Evolutionary conservation across 2,113 vertebrate genomes (phyloP).

Genomic region (Nestor notabilis): DNA sequence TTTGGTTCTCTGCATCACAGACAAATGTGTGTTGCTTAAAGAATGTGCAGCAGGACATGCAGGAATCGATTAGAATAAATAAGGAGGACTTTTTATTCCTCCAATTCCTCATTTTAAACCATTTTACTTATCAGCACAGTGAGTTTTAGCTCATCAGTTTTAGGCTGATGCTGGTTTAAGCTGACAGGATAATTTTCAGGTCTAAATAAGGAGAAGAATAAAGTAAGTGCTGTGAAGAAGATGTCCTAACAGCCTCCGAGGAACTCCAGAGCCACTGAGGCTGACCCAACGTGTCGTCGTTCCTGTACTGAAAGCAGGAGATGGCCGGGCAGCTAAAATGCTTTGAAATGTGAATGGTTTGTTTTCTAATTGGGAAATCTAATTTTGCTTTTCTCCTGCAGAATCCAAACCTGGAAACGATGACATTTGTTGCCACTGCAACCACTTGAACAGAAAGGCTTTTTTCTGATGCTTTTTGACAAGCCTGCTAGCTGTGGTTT

Average conservation of each 20-base stretch:
- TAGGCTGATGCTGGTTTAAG: background rate
- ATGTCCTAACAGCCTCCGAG: background rate
- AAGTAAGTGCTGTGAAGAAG: background rate
- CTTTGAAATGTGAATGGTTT: background rate
- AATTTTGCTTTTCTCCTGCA: background rate
- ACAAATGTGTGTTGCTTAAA: background rate
- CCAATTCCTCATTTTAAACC: background rate
- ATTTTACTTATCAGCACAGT: background rate
- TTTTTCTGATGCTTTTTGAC: background rate
- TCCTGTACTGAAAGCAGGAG: background rate
- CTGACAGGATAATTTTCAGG: background rate
- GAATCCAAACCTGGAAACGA: background rate
- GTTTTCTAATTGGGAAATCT: background rate
- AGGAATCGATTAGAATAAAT: background rate
- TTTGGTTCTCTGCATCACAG: background rate
- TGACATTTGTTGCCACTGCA: background rate
- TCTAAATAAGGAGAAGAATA: background rate
- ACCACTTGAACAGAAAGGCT: background rate
- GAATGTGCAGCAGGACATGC: background rate
- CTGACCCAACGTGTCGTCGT: background rate
- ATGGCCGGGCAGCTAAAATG: background rate
- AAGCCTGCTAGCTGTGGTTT: background rate
- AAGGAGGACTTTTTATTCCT: background rate
- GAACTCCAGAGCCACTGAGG: background rate
- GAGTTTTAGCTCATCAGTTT: background rate